A percentile compares a stretch with the other conserved stretches of the same genome.
Conservation (phyloP, 2,797 vertebrate species). For the Lycodopsis pacificus region DNA sequence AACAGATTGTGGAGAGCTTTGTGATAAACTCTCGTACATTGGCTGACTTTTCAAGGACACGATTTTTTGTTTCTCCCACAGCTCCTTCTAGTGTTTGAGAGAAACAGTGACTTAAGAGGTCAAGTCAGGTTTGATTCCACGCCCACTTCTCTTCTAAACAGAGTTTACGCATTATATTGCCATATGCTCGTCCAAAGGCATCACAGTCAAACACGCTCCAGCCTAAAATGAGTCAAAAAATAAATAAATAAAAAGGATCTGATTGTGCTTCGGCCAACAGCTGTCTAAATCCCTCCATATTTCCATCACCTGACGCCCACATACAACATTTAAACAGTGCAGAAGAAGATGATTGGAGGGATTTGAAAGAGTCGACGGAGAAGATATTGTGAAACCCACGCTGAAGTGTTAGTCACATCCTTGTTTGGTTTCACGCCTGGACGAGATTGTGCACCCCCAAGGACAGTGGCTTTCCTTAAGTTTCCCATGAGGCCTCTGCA, state of each 20-base stretch:
- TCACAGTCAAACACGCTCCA: conserved; percentile 17
- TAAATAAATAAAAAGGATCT: neutral
- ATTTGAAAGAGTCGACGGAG: conserved; percentile 8
- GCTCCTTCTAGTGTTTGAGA: conserved; percentile 7
- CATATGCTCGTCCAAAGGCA: neutral
- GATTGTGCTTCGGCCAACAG: conserved; percentile 22
- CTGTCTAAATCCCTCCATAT: conserved; percentile 17
- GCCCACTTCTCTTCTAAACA: neutral
- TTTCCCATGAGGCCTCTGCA: conserved; percentile 27
- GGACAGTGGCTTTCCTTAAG: conserved; percentile 20
- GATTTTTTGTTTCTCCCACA: neutral
- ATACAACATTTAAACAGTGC: conserved; percentile 2
- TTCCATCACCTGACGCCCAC: conserved; percentile 38
- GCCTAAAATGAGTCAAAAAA: neutral
- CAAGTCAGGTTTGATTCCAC: neutral
- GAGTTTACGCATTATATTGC: neutral
- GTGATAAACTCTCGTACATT: neutral
- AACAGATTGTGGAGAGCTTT: neutral
- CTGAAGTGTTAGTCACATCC: conserved; percentile 33
- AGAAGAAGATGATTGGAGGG: conserved; percentile 4
- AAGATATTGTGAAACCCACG: conserved; percentile 36
- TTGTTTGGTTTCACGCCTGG: conserved; percentile 48
- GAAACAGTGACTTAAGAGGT: neutral
- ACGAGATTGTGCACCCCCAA: conserved; percentile 18
- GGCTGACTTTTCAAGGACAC: neutral